These are phyloP conservation scores for Candidula unifasciata DNA, from an alignment of 2,888 invertebrate species.

Conservation along the genomic window DNA sequence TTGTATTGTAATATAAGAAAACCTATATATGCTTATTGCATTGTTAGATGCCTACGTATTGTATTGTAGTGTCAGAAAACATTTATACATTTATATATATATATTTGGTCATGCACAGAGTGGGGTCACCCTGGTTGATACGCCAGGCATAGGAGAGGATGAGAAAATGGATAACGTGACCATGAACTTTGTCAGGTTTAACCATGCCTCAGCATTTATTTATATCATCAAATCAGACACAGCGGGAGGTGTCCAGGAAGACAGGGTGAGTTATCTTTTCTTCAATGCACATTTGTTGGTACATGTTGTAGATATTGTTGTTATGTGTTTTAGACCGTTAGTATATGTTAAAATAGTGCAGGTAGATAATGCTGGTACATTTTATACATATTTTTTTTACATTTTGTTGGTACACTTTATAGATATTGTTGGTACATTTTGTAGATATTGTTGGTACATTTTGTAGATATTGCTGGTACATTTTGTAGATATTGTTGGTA, in stretches of 20 bases:
- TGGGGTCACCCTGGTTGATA: constrained; percentile 72
- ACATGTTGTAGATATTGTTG: background rate
- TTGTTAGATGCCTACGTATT: too few species aligned
- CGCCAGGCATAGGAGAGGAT: constrained; percentile 74
- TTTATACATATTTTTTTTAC: background rate
- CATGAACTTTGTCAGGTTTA: constrained; percentile 63
- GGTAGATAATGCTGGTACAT: background rate
- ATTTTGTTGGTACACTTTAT: too few species aligned
- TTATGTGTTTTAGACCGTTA: background rate
- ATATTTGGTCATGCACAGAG: too few species aligned
- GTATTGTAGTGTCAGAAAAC: too few species aligned
- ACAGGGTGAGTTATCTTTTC: constrained; percentile 63
- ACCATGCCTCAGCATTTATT: constrained; percentile 68
- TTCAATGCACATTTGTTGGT: background rate
- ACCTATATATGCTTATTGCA: too few species aligned
- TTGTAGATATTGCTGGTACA: too few species aligned
- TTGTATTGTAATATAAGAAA: too few species aligned
- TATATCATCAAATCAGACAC: constrained; percentile 74
- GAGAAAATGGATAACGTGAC: constrained; percentile 67
- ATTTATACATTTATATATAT: too few species aligned
- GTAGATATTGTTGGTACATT: too few species aligned
- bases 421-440: too few species aligned
- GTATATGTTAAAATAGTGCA: background rate
- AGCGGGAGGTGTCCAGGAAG: constrained; percentile 73
- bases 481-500: too few species aligned